These are phyloP conservation scores for Mus spretus DNA, from an alignment of 2,797 vertebrate genomes.

Conservation along the genomic window DNA sequence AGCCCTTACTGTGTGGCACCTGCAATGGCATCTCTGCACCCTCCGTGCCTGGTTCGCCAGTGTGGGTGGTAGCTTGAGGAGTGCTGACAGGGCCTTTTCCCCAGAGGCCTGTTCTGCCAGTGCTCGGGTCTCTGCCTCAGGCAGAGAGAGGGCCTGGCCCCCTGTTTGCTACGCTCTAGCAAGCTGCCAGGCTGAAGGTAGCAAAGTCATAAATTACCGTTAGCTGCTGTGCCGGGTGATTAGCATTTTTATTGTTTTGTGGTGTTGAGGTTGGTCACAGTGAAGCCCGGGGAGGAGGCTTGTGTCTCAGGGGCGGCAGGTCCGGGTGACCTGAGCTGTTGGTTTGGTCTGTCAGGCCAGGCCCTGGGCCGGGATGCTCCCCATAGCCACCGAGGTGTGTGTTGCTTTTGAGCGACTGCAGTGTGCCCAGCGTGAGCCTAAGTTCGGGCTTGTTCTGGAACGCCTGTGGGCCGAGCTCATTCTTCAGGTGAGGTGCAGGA, in stretches of 20 bases:
- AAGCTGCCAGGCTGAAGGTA: conserved; percentile 59
- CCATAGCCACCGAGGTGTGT: rapidly evolving
- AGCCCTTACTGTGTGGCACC: not conserved
- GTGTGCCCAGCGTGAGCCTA: rapidly evolving
- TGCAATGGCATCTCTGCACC: not conserved
- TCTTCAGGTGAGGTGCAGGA: not conserved
- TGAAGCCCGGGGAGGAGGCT: not conserved
- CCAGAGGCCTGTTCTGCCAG: not conserved
- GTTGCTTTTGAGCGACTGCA: rapidly evolving
- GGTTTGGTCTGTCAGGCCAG: not conserved
- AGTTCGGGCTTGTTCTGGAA: not conserved
- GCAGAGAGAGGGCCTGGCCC: not conserved
- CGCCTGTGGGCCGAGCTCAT: rapidly evolving
- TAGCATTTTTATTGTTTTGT: conserved; percentile 90
- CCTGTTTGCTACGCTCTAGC: conserved; percentile 73
- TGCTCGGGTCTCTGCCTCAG: conserved; percentile 36
- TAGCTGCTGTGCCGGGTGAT: conserved; percentile 76
- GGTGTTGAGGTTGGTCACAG: conserved; percentile 85
- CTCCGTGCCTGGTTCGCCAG: not conserved
- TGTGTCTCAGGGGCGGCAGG: not conserved
- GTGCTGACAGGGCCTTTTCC: conserved; percentile 71
- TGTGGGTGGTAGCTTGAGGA: not conserved
- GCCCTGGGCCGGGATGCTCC: not conserved
- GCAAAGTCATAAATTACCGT: conserved; percentile 82
- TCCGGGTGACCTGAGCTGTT: not conserved